Evolutionary conservation across 1,140 invertebrate species (phyloP), one percentile per base, ranked within the genome.

Genomic region (Drosophila mayri): DNA sequence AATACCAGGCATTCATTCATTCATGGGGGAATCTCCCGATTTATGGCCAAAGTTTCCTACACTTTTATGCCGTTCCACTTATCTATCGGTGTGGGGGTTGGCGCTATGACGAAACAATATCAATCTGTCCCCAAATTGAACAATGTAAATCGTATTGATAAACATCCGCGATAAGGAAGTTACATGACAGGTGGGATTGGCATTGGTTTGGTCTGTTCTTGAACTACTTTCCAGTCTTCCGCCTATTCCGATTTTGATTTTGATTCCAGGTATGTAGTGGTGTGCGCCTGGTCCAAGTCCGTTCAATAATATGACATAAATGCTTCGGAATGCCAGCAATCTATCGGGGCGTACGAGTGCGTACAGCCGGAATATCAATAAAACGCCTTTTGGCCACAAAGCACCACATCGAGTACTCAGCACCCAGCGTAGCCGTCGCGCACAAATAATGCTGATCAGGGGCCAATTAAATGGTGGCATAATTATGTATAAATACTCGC

Each of bases 401-500:
- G 10, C 25, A 50, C n/a, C n/a, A 43, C 18, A 30, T 30, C 18
- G 10, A 43, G 41, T n/a, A 41, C 40, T n/a, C 41, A 40, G 57
- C 62, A 41, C 40, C 10, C 41, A 40, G 57, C 62, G 41, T 64
- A 47, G 40, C 41, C 43, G 49, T 20, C 50, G 50, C 50, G 25
- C 41, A 62, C 46, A 72, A 43, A 40, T 54, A 59, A 78, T 77
- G 75, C 64, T 78, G 62, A 78, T 78, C 76, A 57, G 54, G 44
- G 54, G 32, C 59, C 65, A 80, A 88, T 88, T 87, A 82, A 84
- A 62, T 79, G 83, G 72, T 73, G 81, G 79, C 73, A 70, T 84
- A 84, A 90, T 88, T 71, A 79, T 68, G 57, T 90, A 84, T 75
- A 88, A 88, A 76, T 90, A 74, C 58, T 65, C 35, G 72, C 85